These are phyloP conservation scores for Leucopternis melanops DNA, from an alignment of 2,113 vertebrate species.

Conservation along the genomic window DNA sequence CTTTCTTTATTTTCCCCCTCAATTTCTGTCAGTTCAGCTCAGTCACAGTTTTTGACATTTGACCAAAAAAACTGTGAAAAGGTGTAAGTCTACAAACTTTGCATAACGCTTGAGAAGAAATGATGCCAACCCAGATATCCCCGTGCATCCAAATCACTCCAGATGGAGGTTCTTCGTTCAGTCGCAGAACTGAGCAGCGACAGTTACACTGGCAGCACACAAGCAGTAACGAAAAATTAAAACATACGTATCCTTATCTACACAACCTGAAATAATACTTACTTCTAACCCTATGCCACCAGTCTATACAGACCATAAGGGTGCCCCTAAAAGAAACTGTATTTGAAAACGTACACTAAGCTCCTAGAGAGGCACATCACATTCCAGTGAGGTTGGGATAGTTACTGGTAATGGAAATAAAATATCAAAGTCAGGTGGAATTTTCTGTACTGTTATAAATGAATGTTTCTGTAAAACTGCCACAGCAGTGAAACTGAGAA, in stretches of 20 bases:
- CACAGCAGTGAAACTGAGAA: neutral
- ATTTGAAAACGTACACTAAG: neutral
- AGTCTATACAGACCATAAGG: neutral
- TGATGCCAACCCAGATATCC: neutral
- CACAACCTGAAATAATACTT: neutral
- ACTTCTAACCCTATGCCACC: neutral
- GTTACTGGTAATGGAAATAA: neutral
- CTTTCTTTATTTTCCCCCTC: neutral
- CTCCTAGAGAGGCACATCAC: neutral
- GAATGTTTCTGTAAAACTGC: neutral
- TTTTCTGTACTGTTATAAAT: neutral
- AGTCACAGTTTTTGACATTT: neutral
- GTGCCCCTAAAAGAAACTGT: neutral
- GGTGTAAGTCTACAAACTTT: neutral
- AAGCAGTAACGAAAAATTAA: neutral
- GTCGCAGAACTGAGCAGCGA: neutral
- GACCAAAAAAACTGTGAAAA: neutral
- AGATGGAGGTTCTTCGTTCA: neutral
- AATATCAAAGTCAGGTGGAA: neutral
- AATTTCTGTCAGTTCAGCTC: neutral
- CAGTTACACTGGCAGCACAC: neutral
- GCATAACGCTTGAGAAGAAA: neutral
- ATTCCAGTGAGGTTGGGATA: neutral
- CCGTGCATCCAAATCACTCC: neutral
- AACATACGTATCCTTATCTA: neutral